These are phyloP conservation scores for Chromoteleia sp. DNA, from an alignment of 2,888 invertebrate genomes.

Conservation along the genomic window DNA sequence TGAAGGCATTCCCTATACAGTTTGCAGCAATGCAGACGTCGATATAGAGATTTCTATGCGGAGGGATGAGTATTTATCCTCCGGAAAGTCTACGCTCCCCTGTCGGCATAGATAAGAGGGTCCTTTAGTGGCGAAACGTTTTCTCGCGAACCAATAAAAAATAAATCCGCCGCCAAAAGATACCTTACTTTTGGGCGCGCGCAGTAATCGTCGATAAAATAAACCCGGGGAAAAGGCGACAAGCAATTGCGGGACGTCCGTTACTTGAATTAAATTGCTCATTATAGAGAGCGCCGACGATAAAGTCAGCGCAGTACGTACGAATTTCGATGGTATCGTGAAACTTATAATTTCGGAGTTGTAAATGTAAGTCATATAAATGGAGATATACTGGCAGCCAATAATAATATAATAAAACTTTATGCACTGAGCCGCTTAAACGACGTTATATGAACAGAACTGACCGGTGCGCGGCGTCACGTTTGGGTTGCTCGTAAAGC, in stretches of 20 bases:
- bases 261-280: slow-evolving; percentile 13
- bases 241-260: slow-evolving; percentile 3
- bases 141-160: slow-evolving; percentile 40
- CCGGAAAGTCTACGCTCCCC: slow-evolving; percentile 29
- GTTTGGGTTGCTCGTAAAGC: slow-evolving; percentile 49
- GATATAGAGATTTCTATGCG: slow-evolving; percentile 53
- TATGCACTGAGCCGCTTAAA: slow-evolving; percentile 42
- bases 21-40: slow-evolving; percentile 40
- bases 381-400: slow-evolving; percentile 42
- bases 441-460: slow-evolving; percentile 36
- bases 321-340: slow-evolving; percentile 19
- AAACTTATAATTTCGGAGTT: slow-evolving; percentile 34
- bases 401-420: slow-evolving; percentile 57
- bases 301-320: slow-evolving; percentile 3
- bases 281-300: slow-evolving; percentile 19
- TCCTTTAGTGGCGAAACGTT: slow-evolving; percentile 41
- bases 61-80: slow-evolving; percentile 46
- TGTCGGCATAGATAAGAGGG: slow-evolving; percentile 47
- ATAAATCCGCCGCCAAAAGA: slow-evolving; percentile 27
- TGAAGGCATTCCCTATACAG: slow-evolving; percentile 46
- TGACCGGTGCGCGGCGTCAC: slow-evolving; percentile 37
- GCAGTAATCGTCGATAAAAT: slow-evolving; percentile 6
- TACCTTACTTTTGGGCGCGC: background rate
- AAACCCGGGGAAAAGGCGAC: background rate
- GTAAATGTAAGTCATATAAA: slow-evolving; percentile 41